phyloP scores from a whole-genome alignment of 1,140 invertebrate species.

The Parasteatoda tepidariorum region DNA sequence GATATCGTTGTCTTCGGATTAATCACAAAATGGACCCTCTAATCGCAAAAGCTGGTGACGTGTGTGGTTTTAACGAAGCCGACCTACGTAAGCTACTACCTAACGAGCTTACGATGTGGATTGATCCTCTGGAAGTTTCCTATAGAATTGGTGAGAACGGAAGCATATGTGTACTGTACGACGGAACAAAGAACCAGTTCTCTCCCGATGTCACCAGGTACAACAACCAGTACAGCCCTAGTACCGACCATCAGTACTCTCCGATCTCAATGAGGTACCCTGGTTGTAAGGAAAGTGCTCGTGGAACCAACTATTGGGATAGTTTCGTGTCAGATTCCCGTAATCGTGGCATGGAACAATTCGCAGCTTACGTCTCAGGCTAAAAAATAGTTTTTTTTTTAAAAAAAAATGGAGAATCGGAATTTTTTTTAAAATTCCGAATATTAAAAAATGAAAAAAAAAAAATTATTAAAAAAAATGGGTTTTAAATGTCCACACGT shows the following conservation, averaged over 20 bases:
- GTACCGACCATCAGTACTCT: neutral
- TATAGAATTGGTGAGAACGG: slow-evolving; percentile 80
- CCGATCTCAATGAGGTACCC: slow-evolving; percentile 21
- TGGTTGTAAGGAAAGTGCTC: slow-evolving; percentile 51
- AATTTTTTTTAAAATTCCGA: neutral
- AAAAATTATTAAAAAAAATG: slow-evolving; percentile 43
- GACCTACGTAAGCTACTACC: slow-evolving; percentile 74
- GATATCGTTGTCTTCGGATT: slow-evolving; percentile 77
- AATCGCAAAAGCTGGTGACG: slow-evolving; percentile 73
- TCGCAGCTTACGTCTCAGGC: slow-evolving; percentile 56
- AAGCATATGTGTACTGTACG: slow-evolving; percentile 77
- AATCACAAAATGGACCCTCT: slow-evolving; percentile 79
- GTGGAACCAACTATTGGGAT: slow-evolving; percentile 38
- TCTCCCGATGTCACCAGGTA: slow-evolving; percentile 42
- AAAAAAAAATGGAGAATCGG: too few relatives aligned
- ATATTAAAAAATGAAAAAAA: neutral
- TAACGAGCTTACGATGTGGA: slow-evolving; percentile 78
- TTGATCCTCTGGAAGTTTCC: slow-evolving; percentile 77
- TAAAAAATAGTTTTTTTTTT: slow-evolving; percentile 19
- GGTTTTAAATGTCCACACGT: slow-evolving; percentile 39
- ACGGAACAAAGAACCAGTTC: slow-evolving; percentile 63
- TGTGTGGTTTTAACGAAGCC: slow-evolving; percentile 71
- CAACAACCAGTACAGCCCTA: slow-evolving; percentile 5
- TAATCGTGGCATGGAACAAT: slow-evolving; percentile 53
- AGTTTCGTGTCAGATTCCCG: slow-evolving; percentile 37